phyloP scores from a whole-genome alignment of 2,888 invertebrate genomes.

The Cosmia pyralina region DNA sequence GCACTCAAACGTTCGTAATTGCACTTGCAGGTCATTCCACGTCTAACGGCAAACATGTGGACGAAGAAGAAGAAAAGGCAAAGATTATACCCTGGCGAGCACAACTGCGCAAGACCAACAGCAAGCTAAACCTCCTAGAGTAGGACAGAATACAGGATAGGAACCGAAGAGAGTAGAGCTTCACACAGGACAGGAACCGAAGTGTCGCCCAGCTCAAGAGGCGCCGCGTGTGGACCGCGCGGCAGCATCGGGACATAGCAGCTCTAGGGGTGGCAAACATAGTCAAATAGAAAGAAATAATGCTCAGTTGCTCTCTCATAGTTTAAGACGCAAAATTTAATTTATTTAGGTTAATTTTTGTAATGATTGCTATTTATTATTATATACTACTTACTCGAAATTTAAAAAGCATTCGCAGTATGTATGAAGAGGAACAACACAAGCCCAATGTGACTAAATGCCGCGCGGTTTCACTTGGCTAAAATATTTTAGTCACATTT shows the following conservation, averaged over 20 bases:
- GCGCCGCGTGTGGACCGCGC: constrained; percentile 61
- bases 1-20: neutral
- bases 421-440: constrained; percentile 30
- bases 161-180: constrained; percentile 80
- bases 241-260: constrained; percentile 46
- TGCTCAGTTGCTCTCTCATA: constrained; percentile 55
- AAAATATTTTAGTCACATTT: constrained; percentile 50
- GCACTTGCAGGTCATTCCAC: constrained; percentile 80
- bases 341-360: constrained; percentile 63
- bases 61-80: constrained; percentile 90
- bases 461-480: constrained; percentile 63
- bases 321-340: constrained; percentile 48
- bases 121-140: constrained; percentile 95
- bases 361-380: constrained; percentile 65
- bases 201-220: constrained; percentile 46
- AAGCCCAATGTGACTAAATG: constrained; percentile 27
- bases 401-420: constrained; percentile 48
- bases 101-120: constrained; percentile 96
- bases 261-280: constrained; percentile 41
- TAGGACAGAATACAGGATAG: constrained; percentile 57
- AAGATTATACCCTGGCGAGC: constrained; percentile 97
- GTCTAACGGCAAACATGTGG: constrained; percentile 83
- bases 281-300: constrained; percentile 56
- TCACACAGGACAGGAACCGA: constrained; percentile 10
- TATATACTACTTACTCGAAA: constrained; percentile 33